Evolutionary conservation across 2,888 invertebrate species (phyloP), one percentile per base, ranked within the genome.

Genomic region (Scrobipalpa atriplicella): DNA sequence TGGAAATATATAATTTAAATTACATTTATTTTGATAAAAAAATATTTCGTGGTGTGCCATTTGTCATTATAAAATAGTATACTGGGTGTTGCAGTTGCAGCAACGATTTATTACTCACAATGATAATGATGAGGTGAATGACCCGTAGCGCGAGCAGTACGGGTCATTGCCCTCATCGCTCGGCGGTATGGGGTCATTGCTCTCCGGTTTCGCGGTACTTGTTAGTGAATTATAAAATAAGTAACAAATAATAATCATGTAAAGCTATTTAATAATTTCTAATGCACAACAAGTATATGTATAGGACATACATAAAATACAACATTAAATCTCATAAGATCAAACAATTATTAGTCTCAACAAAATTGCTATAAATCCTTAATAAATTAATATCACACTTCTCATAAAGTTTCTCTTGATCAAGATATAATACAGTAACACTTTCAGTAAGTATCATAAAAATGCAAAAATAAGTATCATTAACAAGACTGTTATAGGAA

Each of bases 401-500:
- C 81, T 88, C 79, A 86, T 87, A 87, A 91, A 84, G 83, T 90
- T 90, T 76, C 82, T 78, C 79, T 85, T 89, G 70, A 92, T 82
- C 74, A 90, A 74, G 72, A 84, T 73, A 72, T 79, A 85, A 79
- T 87, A 81, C 64, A 89, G 76, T 70, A 82, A 77, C 63, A 87
- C 75, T 76, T 78, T 84, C 29, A 84, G 72, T 67, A 84, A 81
- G 81, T 91, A 87, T 94, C 94, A 97, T 90, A 97, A 94, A 92
- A 97, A 97, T 77, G 97, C 96, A 93, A 96, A 97, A 76, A 95
- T 93, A 65, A 97, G 87, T 80, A 97, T 95, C 64, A 97, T 89
- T 79, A 97, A 93, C 69, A 97, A 86, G 70, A 97, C 96, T 51
- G 95, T 85, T 71, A 97, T 94, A 38, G 97, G 97, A 78, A 97